Base-by-base conservation (phyloP, 2,113 vertebrate species). In the Anseranas semipalmata region DNA sequence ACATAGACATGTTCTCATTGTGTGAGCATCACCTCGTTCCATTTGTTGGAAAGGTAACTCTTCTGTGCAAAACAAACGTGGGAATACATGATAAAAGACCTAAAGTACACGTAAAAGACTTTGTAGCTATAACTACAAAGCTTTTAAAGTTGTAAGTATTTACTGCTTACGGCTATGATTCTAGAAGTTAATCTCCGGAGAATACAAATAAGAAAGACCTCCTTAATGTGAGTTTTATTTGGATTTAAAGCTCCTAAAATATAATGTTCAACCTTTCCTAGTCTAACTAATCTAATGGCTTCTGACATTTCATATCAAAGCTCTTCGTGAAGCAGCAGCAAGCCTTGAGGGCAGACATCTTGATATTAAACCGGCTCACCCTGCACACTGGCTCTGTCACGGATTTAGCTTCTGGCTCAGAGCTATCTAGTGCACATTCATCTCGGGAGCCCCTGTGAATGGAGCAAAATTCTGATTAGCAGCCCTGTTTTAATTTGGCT, bases 1-100 rank as follows among this genome's bases (percentile, higher is more conserved):
- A 99, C 98, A 99, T 99, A 71, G 99, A 99, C 96, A 99, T 99
- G 99, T 99, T 99, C 96, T 99, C 99, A 94, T 99, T 99, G 99
- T 99, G 99, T 86, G 99, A 99, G 73, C 99, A 99, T 95, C 99
- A 99, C 97, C 98, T 99, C 79, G 99, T 99, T 85, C 99, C 99
- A 30, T 99, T 99, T 97, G 98, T 99, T 93, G 99, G 99, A 97
- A 98, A 98, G 99, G 99, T 99, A 98, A 98, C 89, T 55, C 82
- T 82, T 85, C 65, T 75, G 89, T 67, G 3, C 35, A 12, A 55
- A 84, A 65, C 62, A 50, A 37, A 92, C 15, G 33, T 74, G 92
- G 80, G 37, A 87, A 90, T 92, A 53, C 59, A 19, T 30, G 46
- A 27, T 92, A 46, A 50, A 75, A 92, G 83, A 28, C 74, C 70